Base-by-base conservation (phyloP, 2,888 invertebrate genomes). In the Pammene aurita region DNA sequence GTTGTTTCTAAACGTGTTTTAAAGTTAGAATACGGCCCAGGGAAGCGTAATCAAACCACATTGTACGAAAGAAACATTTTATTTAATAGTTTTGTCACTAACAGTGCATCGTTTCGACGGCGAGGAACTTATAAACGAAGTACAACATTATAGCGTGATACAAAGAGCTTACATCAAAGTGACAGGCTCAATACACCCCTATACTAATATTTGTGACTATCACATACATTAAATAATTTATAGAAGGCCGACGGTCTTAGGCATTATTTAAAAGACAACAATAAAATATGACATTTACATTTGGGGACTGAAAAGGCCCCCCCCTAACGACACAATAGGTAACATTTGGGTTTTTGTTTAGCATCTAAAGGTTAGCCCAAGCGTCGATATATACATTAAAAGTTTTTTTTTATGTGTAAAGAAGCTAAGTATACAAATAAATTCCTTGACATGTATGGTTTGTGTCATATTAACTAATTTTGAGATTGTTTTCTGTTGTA, bases 1-100 rank as follows among this genome's bases (percentile, higher is more conserved):
- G n/a, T n/a, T n/a, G n/a, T n/a, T n/a, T n/a, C n/a, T n/a, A n/a
- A n/a, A n/a, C n/a, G n/a, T n/a, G n/a, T n/a, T n/a, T n/a, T n/a
- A n/a, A n/a, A n/a, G n/a, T n/a, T n/a, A n/a, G n/a, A n/a, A n/a
- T n/a, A n/a, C n/a, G n/a, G n/a, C n/a, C n/a, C n/a, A 38, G 38
- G 41, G 61, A 50, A 41, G 6, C 13, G 2, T 71, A 84, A 80
- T 77, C 78, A 83, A 86, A 84, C 76, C 81, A 54, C 10, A 65
- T 18, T 58, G 70, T 89, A 89, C 74, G 80, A 90, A 90, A 90
- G 90, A 90, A 92, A 90, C 88, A 80, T 84, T 90, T 90, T 90
- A 89, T 89, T 90, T 78, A 80, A 83, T 83, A 84, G 78, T 67
- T 80, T 84, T 83, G 85, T 85, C 80, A 85, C 90, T 89, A 90